phyloP scores from a whole-genome alignment of 2,113 vertebrate species.

The Edolisoma coerulescens region DNA sequence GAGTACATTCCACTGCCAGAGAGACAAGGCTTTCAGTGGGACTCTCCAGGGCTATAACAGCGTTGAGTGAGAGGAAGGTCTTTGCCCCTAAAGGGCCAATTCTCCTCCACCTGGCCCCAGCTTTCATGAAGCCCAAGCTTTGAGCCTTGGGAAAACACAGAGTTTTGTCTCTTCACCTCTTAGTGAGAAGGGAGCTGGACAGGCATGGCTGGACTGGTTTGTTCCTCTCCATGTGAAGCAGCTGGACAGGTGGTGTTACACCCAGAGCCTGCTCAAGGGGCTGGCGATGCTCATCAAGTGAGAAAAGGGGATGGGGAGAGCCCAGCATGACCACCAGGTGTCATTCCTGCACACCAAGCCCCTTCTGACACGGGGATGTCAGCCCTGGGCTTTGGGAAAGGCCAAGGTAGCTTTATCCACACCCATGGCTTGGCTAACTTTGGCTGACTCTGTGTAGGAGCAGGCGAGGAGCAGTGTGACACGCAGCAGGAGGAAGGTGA shows the following conservation, averaged over 20 bases:
- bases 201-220: not conserved
- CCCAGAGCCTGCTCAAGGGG: not conserved
- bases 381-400: not conserved
- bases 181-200: not conserved
- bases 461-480: not conserved
- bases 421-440: not conserved
- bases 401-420: not conserved
- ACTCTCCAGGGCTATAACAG: not conserved
- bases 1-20: not conserved
- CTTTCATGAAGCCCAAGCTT: not conserved
- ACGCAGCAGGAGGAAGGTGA: not conserved
- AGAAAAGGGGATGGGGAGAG: not conserved
- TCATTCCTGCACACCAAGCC: not conserved
- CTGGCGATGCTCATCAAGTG: fast-evolving
- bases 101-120: not conserved
- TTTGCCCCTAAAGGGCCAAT: not conserved
- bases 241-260: not conserved
- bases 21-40: not conserved
- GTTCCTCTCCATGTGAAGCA: not conserved
- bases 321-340: not conserved
- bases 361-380: not conserved
- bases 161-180: not conserved
- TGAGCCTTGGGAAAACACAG: not conserved
- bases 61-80: not conserved
- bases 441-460: not conserved